Base-by-base conservation (phyloP, 2,797 vertebrate species). In the Chanos chanos region DNA sequence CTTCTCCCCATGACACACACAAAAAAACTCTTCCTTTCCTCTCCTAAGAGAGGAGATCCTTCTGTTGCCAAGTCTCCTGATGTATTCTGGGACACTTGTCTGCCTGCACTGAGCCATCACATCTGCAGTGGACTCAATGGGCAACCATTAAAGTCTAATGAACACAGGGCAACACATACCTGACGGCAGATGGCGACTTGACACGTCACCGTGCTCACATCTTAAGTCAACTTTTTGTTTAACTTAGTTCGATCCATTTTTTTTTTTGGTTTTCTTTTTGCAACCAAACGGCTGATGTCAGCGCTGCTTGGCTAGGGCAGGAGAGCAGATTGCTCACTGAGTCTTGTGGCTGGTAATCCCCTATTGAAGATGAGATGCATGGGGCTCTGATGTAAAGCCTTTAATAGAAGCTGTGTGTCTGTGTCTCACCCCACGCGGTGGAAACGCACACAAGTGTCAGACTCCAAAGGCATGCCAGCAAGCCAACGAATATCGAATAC, bases 361-460 rank as follows among this genome's bases (percentile, higher is more conserved):
- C 69, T 80, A 82, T 84, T 80, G 82, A 87, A 86, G 77, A 87
- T 82, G 88, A 87, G 90, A 89, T 88, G 90, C 83, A 84, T 86
- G 88, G 92, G 85, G 89, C 87, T 85, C 88, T 92, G 92, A 93
- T 94, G 89, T 92, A 93, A 90, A 90, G 47, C 28, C 88, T 89
- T 89, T 92, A 94, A 94, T 89, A 82, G 88, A 92, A 93, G 91
- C 89, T 86, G 84, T 89, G 84, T 93, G 90, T 93, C 84, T 89
- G 84, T 78, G 88, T 62, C 80, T 92, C 90, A 87, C 88, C 93
- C 90, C 88, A 91, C 85, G 36, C 90, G 90, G 85, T 74, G 70
- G 86, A 93, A 92, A 96, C 96, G 96, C 95, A 91, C 93, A 89
- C 92, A 84, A 91, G 91, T 92, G 94, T 93, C 93, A 90, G 88